Percentiles rank a stretch among this genome's conserved stretches.
phyloP scores from a whole-genome alignment of 2,797 vertebrate species.

The Vultur gryphus region DNA sequence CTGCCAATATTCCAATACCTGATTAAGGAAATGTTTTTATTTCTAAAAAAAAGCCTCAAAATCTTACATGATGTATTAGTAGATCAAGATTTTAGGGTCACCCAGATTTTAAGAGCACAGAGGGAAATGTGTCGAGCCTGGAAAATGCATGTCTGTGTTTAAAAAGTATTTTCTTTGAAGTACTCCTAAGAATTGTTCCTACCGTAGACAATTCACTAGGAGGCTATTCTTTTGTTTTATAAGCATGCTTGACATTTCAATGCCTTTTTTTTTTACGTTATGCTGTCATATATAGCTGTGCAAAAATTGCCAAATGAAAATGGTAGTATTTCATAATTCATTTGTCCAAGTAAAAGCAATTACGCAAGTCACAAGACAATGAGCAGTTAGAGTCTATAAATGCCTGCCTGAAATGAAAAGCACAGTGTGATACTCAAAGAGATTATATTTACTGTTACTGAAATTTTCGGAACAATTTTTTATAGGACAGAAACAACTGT shows the following conservation, averaged over 20 bases:
- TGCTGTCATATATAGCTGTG: neutral
- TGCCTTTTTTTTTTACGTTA: neutral
- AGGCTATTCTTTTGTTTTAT: neutral
- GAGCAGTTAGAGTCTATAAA: neutral
- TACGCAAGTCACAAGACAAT: neutral
- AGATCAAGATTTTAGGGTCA: neutral
- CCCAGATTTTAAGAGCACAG: neutral
- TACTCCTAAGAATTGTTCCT: neutral
- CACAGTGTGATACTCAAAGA: neutral
- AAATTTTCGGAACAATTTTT: neutral
- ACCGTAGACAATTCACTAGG: neutral
- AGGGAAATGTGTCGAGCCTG: neutral
- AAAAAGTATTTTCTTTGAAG: neutral
- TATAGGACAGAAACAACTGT: neutral
- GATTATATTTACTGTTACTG: neutral
- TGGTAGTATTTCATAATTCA: neutral
- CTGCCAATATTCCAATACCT: neutral
- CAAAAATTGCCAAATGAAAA: slow-evolving; percentile 22
- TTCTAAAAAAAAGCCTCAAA: neutral
- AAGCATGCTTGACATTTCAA: neutral
- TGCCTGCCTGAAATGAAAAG: neutral
- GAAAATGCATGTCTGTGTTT: neutral
- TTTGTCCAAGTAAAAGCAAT: slow-evolving; percentile 16
- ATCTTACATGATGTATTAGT: neutral
- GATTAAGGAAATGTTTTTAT: neutral